Conservation (phyloP, 2,113 vertebrate genomes). For the Anser brachyrhynchus region DNA sequence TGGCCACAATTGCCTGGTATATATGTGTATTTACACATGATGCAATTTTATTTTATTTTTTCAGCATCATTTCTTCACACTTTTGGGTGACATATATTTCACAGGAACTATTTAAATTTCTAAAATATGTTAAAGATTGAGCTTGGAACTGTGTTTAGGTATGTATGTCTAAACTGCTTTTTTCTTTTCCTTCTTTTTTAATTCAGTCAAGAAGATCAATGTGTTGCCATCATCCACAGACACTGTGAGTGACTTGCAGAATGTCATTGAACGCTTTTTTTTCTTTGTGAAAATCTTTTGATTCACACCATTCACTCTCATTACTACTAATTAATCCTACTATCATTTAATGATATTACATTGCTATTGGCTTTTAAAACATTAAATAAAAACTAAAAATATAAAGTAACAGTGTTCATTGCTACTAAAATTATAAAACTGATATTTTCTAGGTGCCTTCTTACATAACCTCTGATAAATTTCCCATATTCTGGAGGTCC, state of each 20-base stretch:
- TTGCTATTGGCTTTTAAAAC: background rate
- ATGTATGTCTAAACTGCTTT: background rate
- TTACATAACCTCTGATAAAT: background rate
- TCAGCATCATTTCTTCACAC: background rate
- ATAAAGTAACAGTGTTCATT: background rate
- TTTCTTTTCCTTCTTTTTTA: background rate
- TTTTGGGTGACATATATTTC: background rate
- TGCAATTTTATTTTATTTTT: background rate
- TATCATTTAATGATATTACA: background rate
- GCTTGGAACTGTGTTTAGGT: background rate
- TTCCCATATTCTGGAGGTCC: background rate
- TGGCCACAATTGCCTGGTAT: background rate
- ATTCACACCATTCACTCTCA: background rate
- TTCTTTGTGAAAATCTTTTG: background rate
- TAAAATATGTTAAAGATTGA: background rate
- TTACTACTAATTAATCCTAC: background rate
- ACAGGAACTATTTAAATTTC: background rate
- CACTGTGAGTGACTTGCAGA: background rate
- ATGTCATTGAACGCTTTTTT: background rate
- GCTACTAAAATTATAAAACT: background rate
- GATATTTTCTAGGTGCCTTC: background rate
- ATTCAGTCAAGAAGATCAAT: background rate
- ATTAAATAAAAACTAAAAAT: background rate
- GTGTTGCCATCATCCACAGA: background rate
- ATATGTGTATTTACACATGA: background rate